phyloP scores from a whole-genome alignment of 2,797 vertebrate species.

The Lindbergichthys nudifrons region DNA sequence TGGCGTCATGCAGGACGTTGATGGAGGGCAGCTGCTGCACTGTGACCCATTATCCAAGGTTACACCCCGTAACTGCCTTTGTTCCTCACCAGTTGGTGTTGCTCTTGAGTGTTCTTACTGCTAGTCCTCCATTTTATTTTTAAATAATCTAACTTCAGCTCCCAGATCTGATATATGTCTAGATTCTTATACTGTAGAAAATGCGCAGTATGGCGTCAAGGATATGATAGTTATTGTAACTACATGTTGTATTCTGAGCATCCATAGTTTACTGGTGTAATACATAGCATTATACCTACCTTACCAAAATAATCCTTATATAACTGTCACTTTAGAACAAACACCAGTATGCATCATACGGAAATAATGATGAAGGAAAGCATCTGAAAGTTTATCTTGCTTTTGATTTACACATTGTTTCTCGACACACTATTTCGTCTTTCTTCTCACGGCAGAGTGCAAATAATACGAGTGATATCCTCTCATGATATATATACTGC shows the following conservation, averaged over 20 bases:
- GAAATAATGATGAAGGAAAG: constrained; percentile 22
- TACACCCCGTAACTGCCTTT: constrained; percentile 55
- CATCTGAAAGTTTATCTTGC: constrained; percentile 1
- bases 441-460: not conserved
- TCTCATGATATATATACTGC: constrained; percentile 10
- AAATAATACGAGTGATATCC: constrained; percentile 23
- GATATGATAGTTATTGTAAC: not conserved
- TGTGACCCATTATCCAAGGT: constrained; percentile 64
- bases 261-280: not conserved
- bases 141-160: not conserved
- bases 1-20: constrained; percentile 60
- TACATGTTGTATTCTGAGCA: not conserved
- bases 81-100: constrained; percentile 40
- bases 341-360: constrained; percentile 2
- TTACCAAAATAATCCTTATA: not conserved
- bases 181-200: not conserved
- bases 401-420: constrained; percentile 32
- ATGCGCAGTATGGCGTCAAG: not conserved
- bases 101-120: not conserved
- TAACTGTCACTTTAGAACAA: constrained; percentile 27
- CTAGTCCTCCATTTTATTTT: constrained; percentile 2
- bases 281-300: not conserved
- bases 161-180: not conserved
- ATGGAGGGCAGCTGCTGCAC: constrained; percentile 68
- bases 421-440: not conserved